Base-by-base conservation (phyloP, 2,113 vertebrate species). In the Bujurquina vittata region DNA sequence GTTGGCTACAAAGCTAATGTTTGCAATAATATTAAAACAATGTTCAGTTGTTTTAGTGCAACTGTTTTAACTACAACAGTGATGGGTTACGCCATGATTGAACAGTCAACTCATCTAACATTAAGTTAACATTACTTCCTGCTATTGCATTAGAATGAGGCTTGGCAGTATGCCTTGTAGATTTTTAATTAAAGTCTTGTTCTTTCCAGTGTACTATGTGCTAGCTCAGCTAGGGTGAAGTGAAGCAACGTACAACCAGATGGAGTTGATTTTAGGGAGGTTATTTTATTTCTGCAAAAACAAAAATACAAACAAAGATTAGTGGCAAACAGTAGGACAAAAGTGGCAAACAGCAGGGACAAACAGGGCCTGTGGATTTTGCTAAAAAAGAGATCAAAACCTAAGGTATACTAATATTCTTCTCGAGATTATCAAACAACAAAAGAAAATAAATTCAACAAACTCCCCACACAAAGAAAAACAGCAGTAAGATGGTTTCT, bases 111-210 rank as follows among this genome's bases (percentile, higher is more conserved):
- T 20, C 65, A 52, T 69, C 65, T 69, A 69, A 69, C 17, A 52
- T 69, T 69, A 26, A 10, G 49, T 69, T 69, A 69, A 69, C 43
- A 69, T 69, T 46, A 69, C 65, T 69, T 52, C 23, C 65, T 69
- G 17, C 65, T 69, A 69, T 52, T 69, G 43, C 17, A 2, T 69
- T 69, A 69, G 43, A 69, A 52, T 52, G 23, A 46, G 43, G 3
- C 43, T 5, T 20, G 15, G 5, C 43, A 52, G 43, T 69, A 31
- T 31, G 43, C 43, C 65, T 52, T 69, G 65, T 20, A 69, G 43
- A 69, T 31, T 52, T 15, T 31, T 52, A 52, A 69, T 69, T 69
- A 69, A 29, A 52, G 43, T 52, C 23, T 20, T 31, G 65, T 52
- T 69, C 65, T 69, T 20, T 26, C 52, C 43, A 69, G 23, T 52